These are phyloP conservation scores for Dicentrarchus labrax DNA, from an alignment of 2,113 vertebrate species.

Conservation along the genomic window DNA sequence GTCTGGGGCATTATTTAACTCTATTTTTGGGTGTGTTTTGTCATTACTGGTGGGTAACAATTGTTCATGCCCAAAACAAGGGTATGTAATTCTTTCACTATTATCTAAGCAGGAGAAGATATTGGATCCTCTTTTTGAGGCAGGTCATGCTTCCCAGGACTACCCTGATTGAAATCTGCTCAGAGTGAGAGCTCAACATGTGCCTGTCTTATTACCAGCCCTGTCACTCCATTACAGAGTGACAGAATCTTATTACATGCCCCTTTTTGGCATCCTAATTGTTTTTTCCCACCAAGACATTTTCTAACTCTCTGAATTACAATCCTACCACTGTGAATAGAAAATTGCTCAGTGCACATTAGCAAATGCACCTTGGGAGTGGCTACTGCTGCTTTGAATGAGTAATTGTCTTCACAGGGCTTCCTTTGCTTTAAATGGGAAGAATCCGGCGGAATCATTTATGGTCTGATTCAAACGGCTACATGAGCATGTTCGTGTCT, in stretches of 20 bases:
- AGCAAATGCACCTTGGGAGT: conserved; percentile 46
- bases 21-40: no score
- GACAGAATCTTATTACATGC: conserved; percentile 67
- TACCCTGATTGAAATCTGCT: conserved; percentile 55
- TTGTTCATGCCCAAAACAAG: background rate
- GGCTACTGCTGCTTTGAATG: conserved; percentile 46
- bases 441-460: conserved; percentile 52
- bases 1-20: no score
- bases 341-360: conserved; percentile 57
- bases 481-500: conserved; percentile 44
- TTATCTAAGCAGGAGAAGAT: background rate
- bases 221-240: conserved; percentile 67
- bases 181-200: conserved; percentile 43
- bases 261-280: conserved; percentile 59
- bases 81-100: no score
- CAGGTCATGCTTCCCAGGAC: conserved; percentile 16
- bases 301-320: conserved; percentile 48
- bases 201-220: conserved; percentile 51
- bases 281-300: conserved; percentile 54
- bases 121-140: background rate
- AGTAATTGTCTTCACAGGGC: conserved; percentile 41
- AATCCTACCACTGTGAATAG: conserved; percentile 50
- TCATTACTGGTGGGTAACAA: no score
- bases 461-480: conserved; percentile 36
- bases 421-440: conserved; percentile 47